Conservation (phyloP, 2,113 vertebrate species). For the Synchiropus splendidus region DNA sequence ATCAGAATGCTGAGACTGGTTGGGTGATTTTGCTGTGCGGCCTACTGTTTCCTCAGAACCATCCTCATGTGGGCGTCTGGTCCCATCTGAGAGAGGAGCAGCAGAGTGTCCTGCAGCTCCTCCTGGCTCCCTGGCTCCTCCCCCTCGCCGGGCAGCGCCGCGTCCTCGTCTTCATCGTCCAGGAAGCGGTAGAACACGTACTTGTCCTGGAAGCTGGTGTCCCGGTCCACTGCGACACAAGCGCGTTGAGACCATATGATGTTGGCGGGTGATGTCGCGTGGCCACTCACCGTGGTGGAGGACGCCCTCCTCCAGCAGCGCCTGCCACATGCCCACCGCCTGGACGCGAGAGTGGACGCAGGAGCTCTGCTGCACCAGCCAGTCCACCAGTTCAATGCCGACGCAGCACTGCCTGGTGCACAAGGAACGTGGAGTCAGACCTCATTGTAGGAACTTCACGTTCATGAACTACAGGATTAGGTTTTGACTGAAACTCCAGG, state of each 20-base stretch:
- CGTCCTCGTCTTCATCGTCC: constrained; percentile 84
- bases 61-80: constrained; percentile 97
- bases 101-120: constrained; percentile 87
- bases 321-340: constrained; percentile 98
- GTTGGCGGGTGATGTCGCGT: constrained; percentile 1
- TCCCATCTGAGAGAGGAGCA: constrained; percentile 88
- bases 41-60: constrained; percentile 92
- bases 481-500: too few relatives aligned
- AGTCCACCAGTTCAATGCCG: constrained; percentile 93
- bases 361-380: constrained; percentile 89
- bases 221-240: constrained; percentile 81
- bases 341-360: constrained; percentile 86
- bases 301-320: constrained; percentile 88
- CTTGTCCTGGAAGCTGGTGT: constrained; percentile 93
- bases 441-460: not conserved
- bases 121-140: constrained; percentile 87
- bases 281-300: constrained; percentile 84
- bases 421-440: not conserved
- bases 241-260: not conserved
- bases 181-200: constrained; percentile 97
- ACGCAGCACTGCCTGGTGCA: constrained; percentile 84
- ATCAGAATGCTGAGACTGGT: not conserved
- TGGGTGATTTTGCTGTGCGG: constrained; percentile 1
- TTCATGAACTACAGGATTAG: not conserved
- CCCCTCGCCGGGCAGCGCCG: constrained; percentile 76